Evolutionary conservation across 2,888 invertebrate species (phyloP).

Genomic region (Abscondita cerata): DNA sequence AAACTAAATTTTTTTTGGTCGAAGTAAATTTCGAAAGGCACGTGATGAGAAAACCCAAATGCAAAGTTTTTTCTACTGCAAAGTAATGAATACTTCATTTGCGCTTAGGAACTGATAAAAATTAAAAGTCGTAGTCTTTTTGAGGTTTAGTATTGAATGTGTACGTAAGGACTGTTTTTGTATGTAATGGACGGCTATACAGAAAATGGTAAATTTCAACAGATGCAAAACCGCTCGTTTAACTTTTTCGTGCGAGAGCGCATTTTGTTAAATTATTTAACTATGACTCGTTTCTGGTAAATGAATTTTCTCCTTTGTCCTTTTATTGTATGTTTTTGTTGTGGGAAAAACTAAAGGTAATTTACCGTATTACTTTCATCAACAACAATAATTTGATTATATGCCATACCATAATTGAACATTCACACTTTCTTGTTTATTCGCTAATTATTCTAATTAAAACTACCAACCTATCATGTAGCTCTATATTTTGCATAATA

Average conservation of each 20-base stretch:
- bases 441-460: too few species aligned
- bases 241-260: neutral
- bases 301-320: too few species aligned
- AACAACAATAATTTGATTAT: too few species aligned
- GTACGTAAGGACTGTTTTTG: slow-evolving; percentile 9
- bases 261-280: slow-evolving; percentile 1
- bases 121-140: slow-evolving; percentile 14
- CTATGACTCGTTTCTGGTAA: neutral
- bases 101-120: slow-evolving; percentile 25
- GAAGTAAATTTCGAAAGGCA: slow-evolving; percentile 8
- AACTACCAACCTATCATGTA: too few species aligned
- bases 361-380: too few species aligned
- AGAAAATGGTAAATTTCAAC: neutral
- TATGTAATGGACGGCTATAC: neutral
- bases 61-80: slow-evolving; percentile 17
- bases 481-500: too few species aligned
- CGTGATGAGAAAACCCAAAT: slow-evolving; percentile 18
- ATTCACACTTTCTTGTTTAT: too few species aligned
- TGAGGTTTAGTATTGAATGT: slow-evolving; percentile 1
- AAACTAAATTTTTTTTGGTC: neutral
- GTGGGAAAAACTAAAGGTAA: too few species aligned
- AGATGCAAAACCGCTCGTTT: neutral
- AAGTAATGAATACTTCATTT: slow-evolving; percentile 31
- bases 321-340: too few species aligned
- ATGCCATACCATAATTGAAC: too few species aligned